Base-by-base conservation (phyloP, 2,113 vertebrate genomes). In the Pycnonotus jocosus region DNA sequence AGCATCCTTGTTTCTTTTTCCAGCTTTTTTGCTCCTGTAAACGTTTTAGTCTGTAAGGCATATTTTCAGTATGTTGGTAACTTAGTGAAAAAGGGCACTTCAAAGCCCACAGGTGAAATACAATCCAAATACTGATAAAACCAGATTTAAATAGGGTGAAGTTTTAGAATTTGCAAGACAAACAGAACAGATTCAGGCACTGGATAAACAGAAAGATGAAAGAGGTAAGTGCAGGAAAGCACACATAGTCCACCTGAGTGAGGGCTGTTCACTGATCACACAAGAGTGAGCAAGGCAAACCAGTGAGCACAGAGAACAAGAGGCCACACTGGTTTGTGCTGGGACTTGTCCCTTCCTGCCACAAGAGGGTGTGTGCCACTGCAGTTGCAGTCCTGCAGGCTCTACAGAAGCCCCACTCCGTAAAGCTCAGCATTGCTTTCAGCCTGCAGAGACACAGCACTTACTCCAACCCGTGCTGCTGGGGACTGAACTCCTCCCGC, bases 291-390 rank as follows among this genome's bases (percentile, higher is more conserved):
- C 13, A 23, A 27, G 28, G 33, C 44, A 85, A 89, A 86, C 7
- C 28, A 78, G 51, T 0, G 48, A 90, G 73, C 20, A 37, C 1
- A 65, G 62, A 18, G 24, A 50, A 35, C 40, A 33, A 44, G 15
- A 70, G 22, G 60, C 44, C 64, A 64, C n/a, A 4, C 6, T 19
- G 20, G 33, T 90, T 94, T 80, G 79, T 50, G 77, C 62, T 73
- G 78, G 65, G 71, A 86, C 33, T 90, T 93, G 53, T 54, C 65
- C 51, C 70, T 80, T 96, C 33, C 88, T 51, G 90, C 97, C 97
- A 96, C 97, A 95, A 96, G 97, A 96, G 97, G 97, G 97, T 84
- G 92, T 64, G 76, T 92, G 90, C 81, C 70, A 27, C 96, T 91
- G 38, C 74, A 60, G 22, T 91, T 87, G 51, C 57, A 70, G 58